These are phyloP conservation scores for Anisognathus igniventris DNA, from an alignment of 2,797 vertebrate genomes.

Conservation along the genomic window DNA sequence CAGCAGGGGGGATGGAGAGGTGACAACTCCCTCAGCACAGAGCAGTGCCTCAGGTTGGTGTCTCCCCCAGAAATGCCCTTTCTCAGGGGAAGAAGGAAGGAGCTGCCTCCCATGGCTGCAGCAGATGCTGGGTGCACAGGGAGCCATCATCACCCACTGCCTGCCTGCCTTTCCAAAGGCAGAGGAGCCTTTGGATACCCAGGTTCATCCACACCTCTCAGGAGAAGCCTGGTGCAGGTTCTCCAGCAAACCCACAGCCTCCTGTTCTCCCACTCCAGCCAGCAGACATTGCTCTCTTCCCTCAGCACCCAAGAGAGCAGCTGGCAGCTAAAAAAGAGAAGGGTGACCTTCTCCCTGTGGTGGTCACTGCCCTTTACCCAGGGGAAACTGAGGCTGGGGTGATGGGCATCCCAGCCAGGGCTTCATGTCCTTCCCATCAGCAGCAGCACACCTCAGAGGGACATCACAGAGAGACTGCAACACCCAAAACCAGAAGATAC, in stretches of 20 bases:
- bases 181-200: not conserved
- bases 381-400: not conserved
- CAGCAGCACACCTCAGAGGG: not conserved
- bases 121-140: not conserved
- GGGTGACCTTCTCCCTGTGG: not conserved
- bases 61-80: not conserved
- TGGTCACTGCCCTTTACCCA: not conserved
- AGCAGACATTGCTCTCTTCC: accelerated
- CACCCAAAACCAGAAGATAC: not conserved
- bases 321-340: not conserved
- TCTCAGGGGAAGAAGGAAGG: not conserved
- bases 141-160: not conserved
- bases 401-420: not conserved
- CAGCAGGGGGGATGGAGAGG: not conserved
- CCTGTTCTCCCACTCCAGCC: not conserved
- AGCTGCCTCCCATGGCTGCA: not conserved
- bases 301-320: not conserved
- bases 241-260: not conserved
- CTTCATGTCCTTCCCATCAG: not conserved
- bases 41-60: accelerated
- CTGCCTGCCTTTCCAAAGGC: not conserved
- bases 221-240: not conserved
- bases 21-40: accelerated
- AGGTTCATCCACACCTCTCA: not conserved
- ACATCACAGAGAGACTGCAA: not conserved